Base-by-base conservation (phyloP, 1,140 invertebrate genomes). In the Brachionus rotundiformis region DNA sequence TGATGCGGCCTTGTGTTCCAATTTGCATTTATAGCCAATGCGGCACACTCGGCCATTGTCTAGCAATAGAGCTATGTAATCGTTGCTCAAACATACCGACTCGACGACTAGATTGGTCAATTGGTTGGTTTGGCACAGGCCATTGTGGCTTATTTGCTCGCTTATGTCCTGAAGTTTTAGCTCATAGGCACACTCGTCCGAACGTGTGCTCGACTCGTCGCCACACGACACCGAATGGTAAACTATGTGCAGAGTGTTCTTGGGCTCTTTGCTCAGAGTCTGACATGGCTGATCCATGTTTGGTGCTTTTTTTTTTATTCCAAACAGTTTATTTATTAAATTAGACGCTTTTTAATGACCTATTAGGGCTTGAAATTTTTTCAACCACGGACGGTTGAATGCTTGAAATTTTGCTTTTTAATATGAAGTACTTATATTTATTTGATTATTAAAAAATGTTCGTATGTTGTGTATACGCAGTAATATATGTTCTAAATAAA, bases 31-130 rank as follows among this genome's bases (percentile, higher is more conserved):
- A 59, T 79, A 79, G n/a, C 47, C 59, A 11, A 79, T 54, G 11
- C 76, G 47, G 47, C 76, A 79, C 13, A 79, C 59, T 0, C 76
- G 44, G 1, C 76, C 76, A 13, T 79, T 79, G 33, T 79, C 76
- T 11, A 79, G 13, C 19, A 79, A 63, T 0, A 79, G 54, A 33
- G 76, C 76, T 59, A 79, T 59, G 47, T 79, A 41, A 31, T 54
- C 31, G 29, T 19, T 54, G 19, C 44, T 39, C 6, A 79, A 3
- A 61, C 47, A 54, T 33, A 41, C 76, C 19, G 47, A 63, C 25
- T 79, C 47, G 29, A 79, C 76, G 11, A 79, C 76, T 59, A 79
- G 25, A 79, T 79, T 79, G 19, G 31, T 59, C 31, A 79, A 59
- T 49, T 59, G 47, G 7, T 61, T 54, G 6, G 25, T 36, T 63